A percentile compares a stretch with the other conserved stretches of the same genome.
Conservation (phyloP, 2,113 vertebrate genomes). For the Sorex fumeus region DNA sequence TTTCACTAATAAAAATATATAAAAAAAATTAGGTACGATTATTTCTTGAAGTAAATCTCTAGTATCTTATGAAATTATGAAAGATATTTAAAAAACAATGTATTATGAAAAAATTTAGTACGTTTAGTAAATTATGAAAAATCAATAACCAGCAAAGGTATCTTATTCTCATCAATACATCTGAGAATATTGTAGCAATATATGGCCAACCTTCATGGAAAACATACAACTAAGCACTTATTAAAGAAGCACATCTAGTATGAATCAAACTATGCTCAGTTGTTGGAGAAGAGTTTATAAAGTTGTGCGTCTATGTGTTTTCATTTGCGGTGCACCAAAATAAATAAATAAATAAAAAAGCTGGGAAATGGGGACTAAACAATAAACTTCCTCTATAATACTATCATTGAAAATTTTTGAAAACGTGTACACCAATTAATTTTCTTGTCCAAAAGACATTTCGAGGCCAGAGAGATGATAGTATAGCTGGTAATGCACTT, state of each 20-base stretch:
- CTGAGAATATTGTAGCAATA: background rate
- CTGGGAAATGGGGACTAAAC: background rate
- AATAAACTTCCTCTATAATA: background rate
- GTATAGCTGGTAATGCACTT: background rate
- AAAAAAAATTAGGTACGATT: too few species aligned
- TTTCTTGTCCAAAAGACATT: conserved; percentile 10
- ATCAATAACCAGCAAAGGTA: background rate
- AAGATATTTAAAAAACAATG: too few species aligned
- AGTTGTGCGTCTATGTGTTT: background rate
- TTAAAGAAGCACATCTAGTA: background rate
- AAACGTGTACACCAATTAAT: background rate
- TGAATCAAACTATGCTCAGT: conserved; percentile 14
- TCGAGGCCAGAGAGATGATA: background rate
- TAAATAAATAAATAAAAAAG: too few species aligned
- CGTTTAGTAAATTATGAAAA: background rate
- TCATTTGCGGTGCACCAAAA: background rate
- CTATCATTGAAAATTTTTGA: background rate
- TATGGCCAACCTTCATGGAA: background rate
- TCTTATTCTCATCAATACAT: background rate
- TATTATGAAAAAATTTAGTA: background rate
- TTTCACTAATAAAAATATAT: too few species aligned
- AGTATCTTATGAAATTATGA: too few species aligned
- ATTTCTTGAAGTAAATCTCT: too few species aligned
- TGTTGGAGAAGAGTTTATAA: background rate
- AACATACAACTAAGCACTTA: background rate